A percentile compares a stretch with the other conserved stretches of the same genome.
phyloP scores from a whole-genome alignment of 2,888 invertebrate species.

The Schizotus pectinicornis region DNA sequence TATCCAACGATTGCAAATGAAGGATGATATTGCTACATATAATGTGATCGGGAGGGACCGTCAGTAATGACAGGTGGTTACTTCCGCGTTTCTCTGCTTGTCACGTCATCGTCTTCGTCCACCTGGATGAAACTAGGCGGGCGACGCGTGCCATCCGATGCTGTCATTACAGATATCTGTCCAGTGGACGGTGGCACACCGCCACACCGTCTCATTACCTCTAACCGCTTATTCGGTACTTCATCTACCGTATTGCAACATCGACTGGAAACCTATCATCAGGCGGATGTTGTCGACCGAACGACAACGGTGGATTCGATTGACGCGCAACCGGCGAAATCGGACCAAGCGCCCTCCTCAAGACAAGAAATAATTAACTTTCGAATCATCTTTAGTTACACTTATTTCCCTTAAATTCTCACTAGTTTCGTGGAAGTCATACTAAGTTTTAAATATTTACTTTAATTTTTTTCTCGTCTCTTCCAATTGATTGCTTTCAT shows the following conservation, averaged over 20 bases:
- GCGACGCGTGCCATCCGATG: conserved; percentile 16
- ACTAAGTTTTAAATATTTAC: too few species aligned
- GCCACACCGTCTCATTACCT: conserved; percentile 13
- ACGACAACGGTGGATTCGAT: conserved; percentile 16
- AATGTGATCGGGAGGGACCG: conserved; percentile 30
- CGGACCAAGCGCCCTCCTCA: too few species aligned
- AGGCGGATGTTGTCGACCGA: conserved; percentile 23
- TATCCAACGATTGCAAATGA: conserved; percentile 33
- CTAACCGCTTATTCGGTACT: conserved; percentile 20
- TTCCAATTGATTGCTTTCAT: too few species aligned
- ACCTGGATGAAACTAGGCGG: conserved; percentile 13
- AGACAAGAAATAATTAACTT: too few species aligned
- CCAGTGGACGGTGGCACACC: conserved; percentile 44
- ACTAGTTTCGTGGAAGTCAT: too few species aligned
- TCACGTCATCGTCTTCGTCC: conserved; percentile 10
- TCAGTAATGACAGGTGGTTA: conserved; percentile 25
- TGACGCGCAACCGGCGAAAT: too few species aligned
- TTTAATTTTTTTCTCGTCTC: too few species aligned
- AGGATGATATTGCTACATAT: conserved; percentile 24
- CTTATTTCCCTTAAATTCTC: too few species aligned
- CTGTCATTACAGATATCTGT: conserved; percentile 44
- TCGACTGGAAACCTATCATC: conserved; percentile 24
- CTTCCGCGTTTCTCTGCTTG: conserved; percentile 27
- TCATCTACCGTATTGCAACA: conserved; percentile 25
- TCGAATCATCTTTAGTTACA: too few species aligned